Percentiles rank a stretch among this genome's conserved stretches.
These are phyloP conservation scores for Steromphala cineraria DNA, from an alignment of 2,888 invertebrate genomes.

Conservation along the genomic window DNA sequence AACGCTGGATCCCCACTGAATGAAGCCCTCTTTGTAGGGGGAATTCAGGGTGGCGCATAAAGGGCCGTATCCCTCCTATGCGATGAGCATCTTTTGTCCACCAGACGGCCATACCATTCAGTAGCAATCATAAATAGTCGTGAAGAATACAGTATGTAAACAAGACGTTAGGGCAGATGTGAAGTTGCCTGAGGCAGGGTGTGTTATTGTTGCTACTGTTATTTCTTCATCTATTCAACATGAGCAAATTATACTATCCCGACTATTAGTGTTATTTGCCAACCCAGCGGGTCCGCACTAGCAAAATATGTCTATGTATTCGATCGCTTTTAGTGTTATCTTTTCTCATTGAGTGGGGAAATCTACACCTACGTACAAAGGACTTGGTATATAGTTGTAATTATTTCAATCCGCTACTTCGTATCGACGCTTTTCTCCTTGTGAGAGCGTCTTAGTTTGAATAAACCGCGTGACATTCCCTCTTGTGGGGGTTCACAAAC, in stretches of 20 bases:
- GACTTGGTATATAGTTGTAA: not conserved
- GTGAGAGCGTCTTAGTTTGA: not conserved
- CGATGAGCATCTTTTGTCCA: constrained; percentile 11
- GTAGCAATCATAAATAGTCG: constrained; percentile 6
- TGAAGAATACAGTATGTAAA: constrained; percentile 10
- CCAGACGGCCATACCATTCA: not conserved
- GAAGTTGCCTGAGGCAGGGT: not conserved
- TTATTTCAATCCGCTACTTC: not conserved
- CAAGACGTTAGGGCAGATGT: not conserved
- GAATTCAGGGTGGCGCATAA: not conserved
- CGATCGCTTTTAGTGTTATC: constrained; percentile 17
- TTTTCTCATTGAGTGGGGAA: constrained; percentile 5
- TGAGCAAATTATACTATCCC: constrained; percentile 3
- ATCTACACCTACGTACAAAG: constrained; percentile 3
- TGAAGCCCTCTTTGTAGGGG: constrained; percentile 3
- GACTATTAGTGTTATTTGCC: constrained; percentile 3
- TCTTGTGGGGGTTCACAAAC: too few species aligned
- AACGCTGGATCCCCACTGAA: not conserved
- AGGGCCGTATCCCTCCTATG: not conserved
- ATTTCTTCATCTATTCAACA: not conserved
- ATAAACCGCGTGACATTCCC: too few species aligned
- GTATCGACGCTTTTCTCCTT: not conserved
- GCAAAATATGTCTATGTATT: not conserved
- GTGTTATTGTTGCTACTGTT: constrained; percentile 11
- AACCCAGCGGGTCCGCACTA: not conserved